These are phyloP conservation scores for Drosophila busckii DNA, from an alignment of 1,140 invertebrate genomes.

Conservation along the genomic window DNA sequence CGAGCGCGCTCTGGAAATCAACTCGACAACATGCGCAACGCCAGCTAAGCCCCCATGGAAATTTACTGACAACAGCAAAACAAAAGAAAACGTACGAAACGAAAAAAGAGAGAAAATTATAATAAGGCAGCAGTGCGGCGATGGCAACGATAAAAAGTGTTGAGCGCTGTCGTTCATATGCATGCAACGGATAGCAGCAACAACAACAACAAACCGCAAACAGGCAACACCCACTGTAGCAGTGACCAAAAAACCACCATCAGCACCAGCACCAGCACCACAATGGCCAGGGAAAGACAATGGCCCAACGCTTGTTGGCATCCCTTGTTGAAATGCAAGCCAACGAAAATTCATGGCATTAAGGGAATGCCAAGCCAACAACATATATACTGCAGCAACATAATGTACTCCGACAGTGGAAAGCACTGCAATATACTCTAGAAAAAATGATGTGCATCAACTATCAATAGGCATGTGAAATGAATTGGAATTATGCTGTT, in stretches of 20 bases:
- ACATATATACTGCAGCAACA: slow-evolving; percentile 32
- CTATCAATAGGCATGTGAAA: too few species aligned
- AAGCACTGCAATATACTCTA: slow-evolving; percentile 12
- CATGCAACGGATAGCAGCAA: slow-evolving; percentile 58
- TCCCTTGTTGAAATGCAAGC: slow-evolving; percentile 56
- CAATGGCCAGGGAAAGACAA: slow-evolving; percentile 49
- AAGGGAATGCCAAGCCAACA: slow-evolving; percentile 65
- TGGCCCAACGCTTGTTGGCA: slow-evolving; percentile 43
- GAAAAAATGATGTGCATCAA: too few species aligned
- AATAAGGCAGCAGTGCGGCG: slow-evolving; percentile 59
- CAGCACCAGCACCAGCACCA: slow-evolving; percentile 4
- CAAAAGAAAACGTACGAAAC: slow-evolving; percentile 21
- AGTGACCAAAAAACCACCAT: slow-evolving; percentile 18
- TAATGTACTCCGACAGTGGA: slow-evolving; percentile 23
- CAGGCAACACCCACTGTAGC: not conserved
- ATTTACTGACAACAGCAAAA: slow-evolving; percentile 32
- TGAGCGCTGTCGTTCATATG: slow-evolving; percentile 69
- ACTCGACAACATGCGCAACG: slow-evolving; percentile 41
- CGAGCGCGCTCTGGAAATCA: slow-evolving; percentile 46
- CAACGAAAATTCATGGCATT: slow-evolving; percentile 73
- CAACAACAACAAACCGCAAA: slow-evolving; percentile 64
- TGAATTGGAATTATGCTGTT: too few species aligned
- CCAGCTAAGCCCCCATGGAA: slow-evolving; percentile 59
- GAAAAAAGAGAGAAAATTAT: slow-evolving; percentile 36
- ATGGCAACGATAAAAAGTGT: slow-evolving; percentile 63